phyloP scores from a whole-genome alignment of 2,888 invertebrate species.

The Spilosoma lubricipeda region DNA sequence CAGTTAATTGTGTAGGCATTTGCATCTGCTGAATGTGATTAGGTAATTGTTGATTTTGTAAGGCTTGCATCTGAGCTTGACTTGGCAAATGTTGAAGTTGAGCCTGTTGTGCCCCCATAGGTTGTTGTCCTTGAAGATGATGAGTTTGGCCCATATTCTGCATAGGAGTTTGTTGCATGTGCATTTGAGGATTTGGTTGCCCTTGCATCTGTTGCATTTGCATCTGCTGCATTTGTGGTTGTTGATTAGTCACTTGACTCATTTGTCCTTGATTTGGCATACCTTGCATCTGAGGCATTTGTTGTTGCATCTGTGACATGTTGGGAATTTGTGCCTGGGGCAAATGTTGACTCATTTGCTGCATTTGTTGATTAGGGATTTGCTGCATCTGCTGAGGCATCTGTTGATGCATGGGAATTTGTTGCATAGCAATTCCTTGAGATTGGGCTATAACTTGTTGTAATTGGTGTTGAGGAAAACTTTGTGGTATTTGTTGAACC shows the following conservation, averaged over 20 bases:
- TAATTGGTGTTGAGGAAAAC: conserved; percentile 84
- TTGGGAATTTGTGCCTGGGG: conserved; percentile 81
- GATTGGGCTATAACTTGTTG: conserved; percentile 84
- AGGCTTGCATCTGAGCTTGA: conserved; percentile 83
- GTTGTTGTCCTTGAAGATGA: conserved; percentile 80
- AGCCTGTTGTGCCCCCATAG: conserved; percentile 80
- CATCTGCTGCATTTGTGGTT: conserved; percentile 84
- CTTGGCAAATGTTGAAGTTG: conserved; percentile 83
- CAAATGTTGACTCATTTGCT: conserved; percentile 81
- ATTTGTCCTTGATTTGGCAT: conserved; percentile 81
- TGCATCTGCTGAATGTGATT: conserved; percentile 86
- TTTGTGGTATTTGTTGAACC: conserved; percentile 84
- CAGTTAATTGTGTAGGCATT: conserved; percentile 78
- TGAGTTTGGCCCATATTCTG: conserved; percentile 80
- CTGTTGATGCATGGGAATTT: conserved; percentile 84
- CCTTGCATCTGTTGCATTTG: conserved; percentile 84
- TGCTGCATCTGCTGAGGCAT: conserved; percentile 85
- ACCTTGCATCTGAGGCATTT: conserved; percentile 83
- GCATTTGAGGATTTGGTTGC: conserved; percentile 82
- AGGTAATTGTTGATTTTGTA: conserved; percentile 85
- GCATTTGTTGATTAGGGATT: conserved; percentile 85
- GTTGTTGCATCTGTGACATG: conserved; percentile 84
- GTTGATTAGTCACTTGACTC: conserved; percentile 79
- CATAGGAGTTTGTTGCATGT: conserved; percentile 84
- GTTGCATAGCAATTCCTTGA: conserved; percentile 83